Evolutionary conservation across 2,797 vertebrate species (phyloP).

Genomic region (Phrynocephalus forsythii): DNA sequence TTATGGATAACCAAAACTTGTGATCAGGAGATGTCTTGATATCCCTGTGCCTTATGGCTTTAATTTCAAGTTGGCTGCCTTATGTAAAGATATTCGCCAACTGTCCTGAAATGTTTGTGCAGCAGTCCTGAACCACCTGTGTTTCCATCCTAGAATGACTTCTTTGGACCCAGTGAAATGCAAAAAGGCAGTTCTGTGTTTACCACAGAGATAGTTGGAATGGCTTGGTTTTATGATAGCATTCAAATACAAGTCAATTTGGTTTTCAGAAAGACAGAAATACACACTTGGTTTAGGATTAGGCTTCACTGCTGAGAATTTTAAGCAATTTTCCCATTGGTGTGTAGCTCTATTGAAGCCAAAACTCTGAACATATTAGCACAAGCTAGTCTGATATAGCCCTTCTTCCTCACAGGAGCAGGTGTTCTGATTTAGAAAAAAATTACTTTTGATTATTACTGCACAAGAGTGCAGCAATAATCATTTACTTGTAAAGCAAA

Average conservation of each 20-base stretch:
- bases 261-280: conserved; percentile 10
- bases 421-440: conserved; percentile 30
- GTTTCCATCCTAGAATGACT: neutral
- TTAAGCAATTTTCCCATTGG: conserved; percentile 30
- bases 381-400: conserved; percentile 3
- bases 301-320: conserved; percentile 27
- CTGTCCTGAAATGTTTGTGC: neutral
- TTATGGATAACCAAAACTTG: neutral
- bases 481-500: no score
- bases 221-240: conserved; percentile 6
- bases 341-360: conserved; percentile 9
- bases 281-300: conserved; percentile 15
- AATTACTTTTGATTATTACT: conserved; percentile 26
- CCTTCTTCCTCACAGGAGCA: conserved; percentile 14
- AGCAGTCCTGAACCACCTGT: neutral
- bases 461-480: no score
- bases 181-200: neutral
- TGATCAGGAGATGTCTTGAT: neutral
- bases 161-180: neutral
- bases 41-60: neutral
- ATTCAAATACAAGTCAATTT: conserved; percentile 18
- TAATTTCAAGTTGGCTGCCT: neutral
- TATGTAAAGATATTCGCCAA: neutral
- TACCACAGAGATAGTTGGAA: neutral
- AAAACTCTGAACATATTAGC: conserved; percentile 23